Evolutionary conservation across 2,113 vertebrate genomes (phyloP), one percentile per base, ranked within the genome.

Genomic region (Ceyx melanurus): DNA sequence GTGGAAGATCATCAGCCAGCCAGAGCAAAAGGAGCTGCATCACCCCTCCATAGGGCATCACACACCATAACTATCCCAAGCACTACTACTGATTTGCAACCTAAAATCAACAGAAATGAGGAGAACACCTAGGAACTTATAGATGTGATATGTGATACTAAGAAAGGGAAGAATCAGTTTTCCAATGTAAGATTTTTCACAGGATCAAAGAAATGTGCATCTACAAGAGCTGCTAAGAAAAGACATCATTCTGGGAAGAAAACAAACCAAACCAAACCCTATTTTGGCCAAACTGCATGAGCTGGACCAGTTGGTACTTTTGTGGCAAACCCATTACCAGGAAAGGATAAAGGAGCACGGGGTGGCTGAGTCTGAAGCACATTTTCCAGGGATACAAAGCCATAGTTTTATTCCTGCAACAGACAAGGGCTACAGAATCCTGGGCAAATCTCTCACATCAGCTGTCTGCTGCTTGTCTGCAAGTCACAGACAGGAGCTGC

Each of bases 21-120:
- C 20, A 29, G 25, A 56, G 15, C 62, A 77, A 74, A 81, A 64
- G 1, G 15, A 74, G 61, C 71, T 9, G 10, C 81, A 75, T 35
- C 5, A 1, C n/a, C 53, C 40, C 48, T n/a, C 2, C 0, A 25
- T 13, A 13, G 1, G 3, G 37, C 33, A 17, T n/a, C 11, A 2
- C 12, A 4, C 12, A 28, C 25, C 50, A 62, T 15, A 48, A 29
- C 62, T 48, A 65, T 31, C 70, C 60, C 64, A 66, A 54, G 21
- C 35, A n/a, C 11, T 43, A 15, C 7, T 57, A 42, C 1, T 57
- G 20, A 43, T 13, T 19, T 2, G 4, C 29, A 45, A 73, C 46
- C 35, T 56, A 7, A 61, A 91, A 43, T 12, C 31, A 68, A 56
- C 10, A 51, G 35, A 40, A 77, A 71, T 10, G 53, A 3, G 5